Evolutionary conservation across 2,797 vertebrate genomes (phyloP).

Genomic region (Chaenodraco wilsoni): DNA sequence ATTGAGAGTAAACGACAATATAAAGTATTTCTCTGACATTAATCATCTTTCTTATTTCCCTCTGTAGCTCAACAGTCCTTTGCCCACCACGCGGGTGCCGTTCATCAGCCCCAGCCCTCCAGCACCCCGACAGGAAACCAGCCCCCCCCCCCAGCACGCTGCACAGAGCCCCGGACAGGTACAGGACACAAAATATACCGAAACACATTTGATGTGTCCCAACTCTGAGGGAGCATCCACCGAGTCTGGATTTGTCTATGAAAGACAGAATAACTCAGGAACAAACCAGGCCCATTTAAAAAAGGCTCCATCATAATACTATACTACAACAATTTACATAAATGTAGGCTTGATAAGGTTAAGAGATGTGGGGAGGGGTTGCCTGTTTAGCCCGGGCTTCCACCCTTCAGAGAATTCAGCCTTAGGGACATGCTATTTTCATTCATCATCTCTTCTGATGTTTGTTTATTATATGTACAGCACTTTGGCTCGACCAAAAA

Average conservation of each 20-base stretch:
- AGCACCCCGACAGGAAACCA: slow-evolving; percentile 93
- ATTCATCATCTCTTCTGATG: background rate
- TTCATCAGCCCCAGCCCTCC: slow-evolving; percentile 92
- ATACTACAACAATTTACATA: background rate
- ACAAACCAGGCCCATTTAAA: background rate
- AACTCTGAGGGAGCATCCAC: background rate
- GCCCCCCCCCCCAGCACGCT: slow-evolving; percentile 90
- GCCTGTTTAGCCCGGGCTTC: background rate
- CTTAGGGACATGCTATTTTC: background rate
- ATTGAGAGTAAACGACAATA: background rate
- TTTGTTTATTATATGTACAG: no score
- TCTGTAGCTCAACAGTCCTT: slow-evolving; percentile 88
- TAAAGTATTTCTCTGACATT: background rate
- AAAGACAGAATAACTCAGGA: background rate
- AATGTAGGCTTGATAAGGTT: background rate
- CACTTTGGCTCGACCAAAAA: no score
- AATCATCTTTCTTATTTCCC: slow-evolving; percentile 37
- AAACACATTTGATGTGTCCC: background rate
- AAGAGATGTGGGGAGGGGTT: background rate
- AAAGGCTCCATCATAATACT: background rate
- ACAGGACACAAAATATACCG: background rate
- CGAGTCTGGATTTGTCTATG: background rate
- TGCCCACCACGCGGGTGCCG: slow-evolving; percentile 89
- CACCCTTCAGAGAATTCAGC: background rate
- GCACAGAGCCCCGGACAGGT: slow-evolving; percentile 95